These are phyloP conservation scores for Choloepus didactylus DNA, from an alignment of 2,797 vertebrate genomes.

Conservation along the genomic window DNA sequence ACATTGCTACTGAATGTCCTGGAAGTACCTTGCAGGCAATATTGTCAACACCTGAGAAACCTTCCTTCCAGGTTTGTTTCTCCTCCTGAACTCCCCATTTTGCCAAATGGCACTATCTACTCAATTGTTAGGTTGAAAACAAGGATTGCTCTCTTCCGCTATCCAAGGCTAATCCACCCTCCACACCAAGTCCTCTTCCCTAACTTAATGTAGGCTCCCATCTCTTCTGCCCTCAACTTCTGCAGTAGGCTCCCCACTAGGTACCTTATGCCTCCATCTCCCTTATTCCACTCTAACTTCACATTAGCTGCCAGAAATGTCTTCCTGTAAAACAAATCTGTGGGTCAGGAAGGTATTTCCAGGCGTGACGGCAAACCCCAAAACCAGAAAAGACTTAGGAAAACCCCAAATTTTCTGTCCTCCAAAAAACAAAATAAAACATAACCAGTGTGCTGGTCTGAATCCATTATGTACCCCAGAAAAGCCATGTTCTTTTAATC, in stretches of 20 bases:
- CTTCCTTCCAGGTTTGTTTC: background rate
- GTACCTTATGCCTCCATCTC: too few species aligned
- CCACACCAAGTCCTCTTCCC: background rate
- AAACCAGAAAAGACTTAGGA: slow-evolving; percentile 12
- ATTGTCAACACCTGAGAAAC: background rate
- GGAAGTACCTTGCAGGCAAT: background rate
- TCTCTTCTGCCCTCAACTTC: background rate
- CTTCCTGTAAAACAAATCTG: background rate
- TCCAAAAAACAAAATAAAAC: background rate
- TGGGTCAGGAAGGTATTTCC: background rate
- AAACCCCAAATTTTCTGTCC: background rate
- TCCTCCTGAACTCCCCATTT: background rate
- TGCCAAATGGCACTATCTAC: background rate
- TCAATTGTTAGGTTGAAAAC: background rate
- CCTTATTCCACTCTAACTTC: background rate
- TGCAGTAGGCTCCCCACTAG: too few species aligned
- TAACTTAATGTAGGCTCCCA: background rate
- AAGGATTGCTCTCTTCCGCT: background rate
- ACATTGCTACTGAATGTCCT: background rate
- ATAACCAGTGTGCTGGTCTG: background rate
- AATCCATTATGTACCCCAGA: too few species aligned
- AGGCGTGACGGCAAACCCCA: background rate
- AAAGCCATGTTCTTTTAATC: too few species aligned
- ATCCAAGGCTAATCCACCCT: background rate
- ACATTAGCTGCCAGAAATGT: background rate